Conservation (phyloP, 1,140 invertebrate species). For the Drosophila pandora region DNA sequence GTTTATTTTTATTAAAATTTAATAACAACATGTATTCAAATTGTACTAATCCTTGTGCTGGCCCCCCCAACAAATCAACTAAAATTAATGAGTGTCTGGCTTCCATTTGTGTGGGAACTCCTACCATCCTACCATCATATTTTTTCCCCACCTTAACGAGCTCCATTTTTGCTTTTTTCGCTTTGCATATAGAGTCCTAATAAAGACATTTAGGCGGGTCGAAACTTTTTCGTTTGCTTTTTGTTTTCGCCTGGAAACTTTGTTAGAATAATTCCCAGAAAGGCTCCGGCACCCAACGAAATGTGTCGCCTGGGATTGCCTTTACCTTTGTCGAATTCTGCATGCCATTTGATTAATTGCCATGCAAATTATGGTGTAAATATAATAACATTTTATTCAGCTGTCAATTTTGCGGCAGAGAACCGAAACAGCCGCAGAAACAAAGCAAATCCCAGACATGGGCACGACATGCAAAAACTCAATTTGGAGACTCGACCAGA, state of each 20-base stretch:
- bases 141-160: slow-evolving; percentile 43
- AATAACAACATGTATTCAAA: background rate
- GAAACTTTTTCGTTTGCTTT: slow-evolving; percentile 59
- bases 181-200: slow-evolving; percentile 47
- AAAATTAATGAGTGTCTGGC: background rate
- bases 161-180: slow-evolving; percentile 15
- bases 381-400: slow-evolving; percentile 83
- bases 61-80: background rate
- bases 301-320: slow-evolving; percentile 65
- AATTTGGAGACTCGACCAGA: slow-evolving; percentile 68
- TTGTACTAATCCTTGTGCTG: background rate
- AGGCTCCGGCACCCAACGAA: slow-evolving; percentile 38
- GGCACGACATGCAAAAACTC: slow-evolving; percentile 77
- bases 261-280: slow-evolving; percentile 54
- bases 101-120: slow-evolving; percentile 5
- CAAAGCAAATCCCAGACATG: slow-evolving; percentile 59
- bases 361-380: slow-evolving; percentile 83
- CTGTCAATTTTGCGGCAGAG: slow-evolving; percentile 71
- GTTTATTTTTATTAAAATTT: background rate
- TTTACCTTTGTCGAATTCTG: slow-evolving; percentile 66
- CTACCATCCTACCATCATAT: slow-evolving; percentile 26
- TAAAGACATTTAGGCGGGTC: slow-evolving; percentile 72
- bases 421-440: slow-evolving; percentile 27
- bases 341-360: slow-evolving; percentile 82
- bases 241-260: slow-evolving; percentile 23